Conservation (phyloP, 1,140 invertebrate species). For the Drosophila miranda region DNA sequence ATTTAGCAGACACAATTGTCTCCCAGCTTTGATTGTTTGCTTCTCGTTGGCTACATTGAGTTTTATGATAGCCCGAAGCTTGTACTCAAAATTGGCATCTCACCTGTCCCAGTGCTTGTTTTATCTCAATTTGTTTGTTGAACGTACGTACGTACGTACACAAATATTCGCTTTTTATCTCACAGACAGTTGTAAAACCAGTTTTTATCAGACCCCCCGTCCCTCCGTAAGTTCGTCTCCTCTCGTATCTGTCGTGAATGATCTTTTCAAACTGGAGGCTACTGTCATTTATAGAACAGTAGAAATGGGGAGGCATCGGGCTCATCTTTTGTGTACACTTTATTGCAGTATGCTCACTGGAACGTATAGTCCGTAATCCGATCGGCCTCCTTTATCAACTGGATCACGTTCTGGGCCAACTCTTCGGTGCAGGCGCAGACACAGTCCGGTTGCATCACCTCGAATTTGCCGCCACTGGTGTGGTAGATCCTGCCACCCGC, state of each 20-base stretch:
- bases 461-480: conserved; percentile 85
- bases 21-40: conserved; percentile 32
- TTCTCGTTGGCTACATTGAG: conserved; percentile 12
- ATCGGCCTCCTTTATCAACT: conserved; percentile 82
- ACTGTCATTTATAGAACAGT: conserved; percentile 1
- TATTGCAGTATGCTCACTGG: background rate
- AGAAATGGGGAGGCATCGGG: too few species aligned
- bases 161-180: conserved; percentile 43
- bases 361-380: conserved; percentile 54
- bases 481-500: conserved; percentile 88
- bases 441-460: conserved; percentile 86
- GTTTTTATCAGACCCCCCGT: conserved; percentile 25
- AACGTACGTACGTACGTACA: conserved; percentile 29
- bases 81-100: conserved; percentile 38
- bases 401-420: conserved; percentile 84
- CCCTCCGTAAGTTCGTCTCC: background rate
- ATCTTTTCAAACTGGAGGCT: conserved; percentile 19
- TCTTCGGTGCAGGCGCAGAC: conserved; percentile 85
- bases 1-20: conserved; percentile 14
- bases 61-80: conserved; percentile 19
- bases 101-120: conserved; percentile 19
- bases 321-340: background rate
- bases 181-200: conserved; percentile 43
- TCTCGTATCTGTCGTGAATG: conserved; percentile 15
- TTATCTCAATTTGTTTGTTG: conserved; percentile 54